A percentile compares a stretch with the other conserved stretches of the same genome.
These are phyloP conservation scores for Suncus etruscus DNA, from an alignment of 2,113 vertebrate genomes.

Conservation along the genomic window DNA sequence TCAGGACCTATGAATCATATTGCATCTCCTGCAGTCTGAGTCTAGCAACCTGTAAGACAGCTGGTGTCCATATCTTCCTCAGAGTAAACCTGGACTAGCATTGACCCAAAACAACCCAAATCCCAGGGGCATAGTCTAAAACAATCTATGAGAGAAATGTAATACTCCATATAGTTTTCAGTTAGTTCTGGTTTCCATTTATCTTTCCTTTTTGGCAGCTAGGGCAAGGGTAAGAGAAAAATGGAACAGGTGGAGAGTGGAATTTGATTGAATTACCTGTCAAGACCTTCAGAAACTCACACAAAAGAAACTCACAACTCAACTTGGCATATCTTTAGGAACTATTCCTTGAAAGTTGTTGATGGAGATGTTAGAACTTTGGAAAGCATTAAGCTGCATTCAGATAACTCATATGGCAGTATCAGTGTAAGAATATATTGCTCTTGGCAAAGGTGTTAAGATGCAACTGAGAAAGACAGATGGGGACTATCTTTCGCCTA, in stretches of 20 bases:
- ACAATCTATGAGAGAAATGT: constrained; percentile 37
- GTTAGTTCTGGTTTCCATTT: constrained; percentile 73
- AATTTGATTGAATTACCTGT: constrained; percentile 66
- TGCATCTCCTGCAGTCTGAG: constrained; percentile 41
- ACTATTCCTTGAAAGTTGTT: neutral
- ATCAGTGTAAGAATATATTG: neutral
- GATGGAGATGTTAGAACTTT: neutral
- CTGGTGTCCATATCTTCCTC: constrained; percentile 50
- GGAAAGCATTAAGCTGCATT: neutral
- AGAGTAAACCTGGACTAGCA: neutral
- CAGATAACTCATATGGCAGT: neutral
- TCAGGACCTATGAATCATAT: neutral
- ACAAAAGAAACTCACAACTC: constrained; percentile 51
- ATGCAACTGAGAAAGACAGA: too few species aligned
- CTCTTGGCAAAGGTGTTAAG: neutral
- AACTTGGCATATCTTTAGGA: constrained; percentile 56
- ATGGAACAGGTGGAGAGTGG: constrained; percentile 71
- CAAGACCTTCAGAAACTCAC: constrained; percentile 44
- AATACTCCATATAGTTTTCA: constrained; percentile 58
- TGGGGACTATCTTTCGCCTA: neutral
- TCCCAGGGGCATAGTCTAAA: constrained; percentile 28
- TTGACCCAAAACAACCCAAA: constrained; percentile 59
- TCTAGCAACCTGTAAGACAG: constrained; percentile 40
- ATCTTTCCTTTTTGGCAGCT: constrained; percentile 71
- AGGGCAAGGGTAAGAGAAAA: constrained; percentile 67